These are phyloP conservation scores for Balaeniceps rex DNA, from an alignment of 2,113 vertebrate genomes.

Conservation along the genomic window DNA sequence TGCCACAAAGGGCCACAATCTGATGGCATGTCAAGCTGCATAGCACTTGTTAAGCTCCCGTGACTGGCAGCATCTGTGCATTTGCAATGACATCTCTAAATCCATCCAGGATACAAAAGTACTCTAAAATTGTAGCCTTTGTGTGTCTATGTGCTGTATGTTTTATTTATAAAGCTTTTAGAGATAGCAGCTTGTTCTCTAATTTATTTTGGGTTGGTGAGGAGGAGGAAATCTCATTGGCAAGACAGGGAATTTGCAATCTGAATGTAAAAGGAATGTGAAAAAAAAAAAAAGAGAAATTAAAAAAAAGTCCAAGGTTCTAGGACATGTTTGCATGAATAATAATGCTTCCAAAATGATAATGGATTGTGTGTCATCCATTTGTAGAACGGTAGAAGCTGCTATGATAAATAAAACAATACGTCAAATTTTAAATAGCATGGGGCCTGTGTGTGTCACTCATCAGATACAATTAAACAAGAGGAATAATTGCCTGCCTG, in stretches of 20 bases:
- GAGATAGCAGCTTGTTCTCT: conserved; percentile 54
- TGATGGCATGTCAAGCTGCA: conserved; percentile 32
- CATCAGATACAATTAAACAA: conserved; percentile 46
- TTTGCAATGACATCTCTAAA: conserved; percentile 40
- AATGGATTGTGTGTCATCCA: conserved; percentile 43
- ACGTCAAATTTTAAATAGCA: conserved; percentile 29
- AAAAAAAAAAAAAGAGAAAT: neutral
- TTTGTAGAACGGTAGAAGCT: conserved; percentile 42
- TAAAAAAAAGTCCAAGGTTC: neutral
- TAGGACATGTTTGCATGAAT: conserved; percentile 24
- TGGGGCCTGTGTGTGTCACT: conserved; percentile 2
- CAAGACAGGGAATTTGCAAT: conserved; percentile 41
- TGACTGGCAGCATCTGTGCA: conserved; percentile 34
- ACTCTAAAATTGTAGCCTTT: conserved; percentile 46
- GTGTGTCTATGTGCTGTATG: conserved; percentile 13
- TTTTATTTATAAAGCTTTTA: conserved; percentile 67
- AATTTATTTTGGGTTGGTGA: conserved; percentile 56
- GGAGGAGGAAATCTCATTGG: conserved; percentile 58
- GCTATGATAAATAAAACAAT: conserved; percentile 38
- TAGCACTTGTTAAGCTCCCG: neutral
- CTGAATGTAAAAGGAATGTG: conserved; percentile 25
- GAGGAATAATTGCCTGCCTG: conserved; percentile 12
- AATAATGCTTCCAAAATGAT: conserved; percentile 53
- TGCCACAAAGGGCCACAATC: neutral
- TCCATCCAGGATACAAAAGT: conserved; percentile 22